Evolutionary conservation across 2,888 invertebrate genomes (phyloP).

Genomic region (Oegoconia quadripuncta): DNA sequence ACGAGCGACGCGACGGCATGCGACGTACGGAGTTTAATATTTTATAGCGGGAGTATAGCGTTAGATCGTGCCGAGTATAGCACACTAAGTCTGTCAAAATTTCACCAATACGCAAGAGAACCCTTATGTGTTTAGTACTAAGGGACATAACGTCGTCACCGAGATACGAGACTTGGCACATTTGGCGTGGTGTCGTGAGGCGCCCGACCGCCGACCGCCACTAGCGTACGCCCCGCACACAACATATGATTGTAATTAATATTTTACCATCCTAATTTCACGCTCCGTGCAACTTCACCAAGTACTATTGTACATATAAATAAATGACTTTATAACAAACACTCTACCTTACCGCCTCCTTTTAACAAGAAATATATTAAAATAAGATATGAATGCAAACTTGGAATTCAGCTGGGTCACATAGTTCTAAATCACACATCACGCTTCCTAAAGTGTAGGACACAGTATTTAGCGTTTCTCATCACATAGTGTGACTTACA

Average conservation of each 20-base stretch:
- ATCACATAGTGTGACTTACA: too few relatives aligned
- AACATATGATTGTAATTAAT: constrained; percentile 36
- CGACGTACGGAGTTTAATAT: constrained; percentile 17
- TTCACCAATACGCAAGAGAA: too few relatives aligned
- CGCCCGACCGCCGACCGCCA: constrained; percentile 13
- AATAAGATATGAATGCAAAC: too few relatives aligned
- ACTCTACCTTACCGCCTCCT: constrained; percentile 3
- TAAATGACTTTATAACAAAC: constrained; percentile 14
- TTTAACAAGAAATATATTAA: too few relatives aligned
- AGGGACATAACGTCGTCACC: constrained; percentile 1
- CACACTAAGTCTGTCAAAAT: constrained; percentile 11
- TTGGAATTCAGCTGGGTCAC: too few relatives aligned
- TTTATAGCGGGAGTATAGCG: constrained; percentile 37
- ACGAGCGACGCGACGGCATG: constrained; percentile 28
- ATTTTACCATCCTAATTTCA: constrained; percentile 43
- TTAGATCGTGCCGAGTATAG: constrained; percentile 33
- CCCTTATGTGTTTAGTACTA: too few relatives aligned
- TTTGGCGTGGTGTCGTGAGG: constrained; percentile 6
- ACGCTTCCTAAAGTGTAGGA: too few relatives aligned
- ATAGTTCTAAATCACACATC: too few relatives aligned
- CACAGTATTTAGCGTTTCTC: too few relatives aligned
- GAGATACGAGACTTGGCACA: too few relatives aligned
- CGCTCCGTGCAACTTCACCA: constrained; percentile 17
- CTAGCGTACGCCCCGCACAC: constrained; percentile 46
- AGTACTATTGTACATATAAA: constrained; percentile 9